Evolutionary conservation across 2,797 vertebrate species (phyloP), one percentile per base, ranked within the genome.

Genomic region (Dryobates pubescens): DNA sequence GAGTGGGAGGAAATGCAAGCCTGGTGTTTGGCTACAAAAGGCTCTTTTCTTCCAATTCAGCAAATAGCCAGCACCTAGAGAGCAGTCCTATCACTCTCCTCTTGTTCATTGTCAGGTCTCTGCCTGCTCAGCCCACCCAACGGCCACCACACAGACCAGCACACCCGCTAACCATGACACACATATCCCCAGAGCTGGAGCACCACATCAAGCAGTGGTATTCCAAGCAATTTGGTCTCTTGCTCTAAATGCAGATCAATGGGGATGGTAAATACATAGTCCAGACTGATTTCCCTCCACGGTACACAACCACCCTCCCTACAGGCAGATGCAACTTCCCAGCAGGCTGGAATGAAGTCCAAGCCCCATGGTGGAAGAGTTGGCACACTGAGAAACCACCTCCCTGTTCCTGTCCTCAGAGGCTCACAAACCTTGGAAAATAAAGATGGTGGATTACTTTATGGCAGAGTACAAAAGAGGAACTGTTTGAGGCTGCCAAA

Each of bases 141-240:
- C 1, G 10, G 61, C 26, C 56, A 54, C 14, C 1, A 2, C 30
- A 67, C 32, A 69, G 53, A 8, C 14, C 54, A n/a, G 10, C 0
- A 2, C 61, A 63, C 5, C 16, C 6, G 19, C 57, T 3, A 10
- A 77, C 47, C 59, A 59, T 0, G 1, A 7, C 2, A 7, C 2
- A 10, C 17, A 16, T 3, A 17, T 30, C 27, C n/a, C 29, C 68
- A n/a, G 47, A 29, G 43, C 54, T 56, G 41, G 11, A 83, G 51
- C 7, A 4, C 29, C 2, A 6, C 49, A 45, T 16, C 45, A n/a
- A 16, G 41, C 58, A 88, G 54, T 58, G 47, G 45, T 20, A 51
- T 1, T 13, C 17, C 4, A 1, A 16, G 54, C 20, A 61, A 14
- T 1, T 2, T 6, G 29, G 34, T 77, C 43, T 74, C 47, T 71